Evolutionary conservation across 30 jellyfish, hydroid and myxozoan species (phyloP).

Genomic region (Nemopilema nomurai): DNA sequence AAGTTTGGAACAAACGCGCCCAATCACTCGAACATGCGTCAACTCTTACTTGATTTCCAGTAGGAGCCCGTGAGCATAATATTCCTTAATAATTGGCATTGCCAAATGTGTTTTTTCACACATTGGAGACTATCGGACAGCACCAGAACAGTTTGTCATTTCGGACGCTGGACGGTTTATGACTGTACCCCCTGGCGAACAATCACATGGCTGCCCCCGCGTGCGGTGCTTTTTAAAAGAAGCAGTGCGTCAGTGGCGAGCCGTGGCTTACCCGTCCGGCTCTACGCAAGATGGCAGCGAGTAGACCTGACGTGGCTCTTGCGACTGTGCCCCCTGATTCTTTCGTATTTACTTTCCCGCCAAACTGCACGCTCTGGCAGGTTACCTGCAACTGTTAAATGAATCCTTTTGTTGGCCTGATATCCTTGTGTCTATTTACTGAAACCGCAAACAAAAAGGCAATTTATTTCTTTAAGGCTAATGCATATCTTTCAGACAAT

Average conservation of each 20-base stretch:
- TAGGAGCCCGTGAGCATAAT: too few relatives aligned
- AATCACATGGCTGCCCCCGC: too few relatives aligned
- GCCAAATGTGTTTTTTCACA: too few relatives aligned
- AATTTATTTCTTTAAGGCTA: slow-evolving; percentile 25
- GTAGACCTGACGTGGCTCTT: neutral
- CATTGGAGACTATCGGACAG: too few relatives aligned
- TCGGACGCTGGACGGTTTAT: too few relatives aligned
- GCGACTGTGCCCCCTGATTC: slow-evolving; percentile 26
- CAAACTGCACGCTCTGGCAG: slow-evolving; percentile 31
- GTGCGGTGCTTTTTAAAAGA: too few relatives aligned
- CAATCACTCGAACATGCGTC: too few relatives aligned
- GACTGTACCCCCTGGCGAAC: too few relatives aligned
- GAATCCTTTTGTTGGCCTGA: slow-evolving; percentile 32
- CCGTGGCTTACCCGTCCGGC: neutral
- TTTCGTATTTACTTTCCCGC: slow-evolving; percentile 24
- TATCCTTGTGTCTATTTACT: slow-evolving; percentile 38
- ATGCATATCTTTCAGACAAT: slow-evolving; percentile 40
- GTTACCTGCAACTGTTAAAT: slow-evolving; percentile 60
- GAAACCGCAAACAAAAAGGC: slow-evolving; percentile 61
- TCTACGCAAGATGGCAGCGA: neutral
- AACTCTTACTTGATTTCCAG: too few relatives aligned
- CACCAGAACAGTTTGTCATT: too few relatives aligned
- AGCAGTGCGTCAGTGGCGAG: too few relatives aligned
- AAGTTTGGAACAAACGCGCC: neutral
- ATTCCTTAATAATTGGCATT: too few relatives aligned